Evolutionary conservation across 2,113 vertebrate genomes (phyloP).

Genomic region (Cephalopholis sonnerati): DNA sequence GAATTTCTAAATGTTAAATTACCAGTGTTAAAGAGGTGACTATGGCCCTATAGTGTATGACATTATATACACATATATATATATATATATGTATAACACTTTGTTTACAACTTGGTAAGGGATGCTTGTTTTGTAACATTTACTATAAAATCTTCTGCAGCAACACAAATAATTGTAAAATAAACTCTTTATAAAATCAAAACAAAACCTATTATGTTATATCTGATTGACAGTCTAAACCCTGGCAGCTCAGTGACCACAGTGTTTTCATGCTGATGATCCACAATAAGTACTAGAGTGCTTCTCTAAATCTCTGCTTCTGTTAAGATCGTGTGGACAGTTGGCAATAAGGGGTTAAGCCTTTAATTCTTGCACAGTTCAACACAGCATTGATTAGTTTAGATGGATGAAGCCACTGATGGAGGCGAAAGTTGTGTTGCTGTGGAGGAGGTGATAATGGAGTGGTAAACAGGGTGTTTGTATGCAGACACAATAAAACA

Average conservation of each 20-base stretch:
- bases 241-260: not conserved
- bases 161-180: not conserved
- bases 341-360: slow-evolving; percentile 69
- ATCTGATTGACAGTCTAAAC: not conserved
- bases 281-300: slow-evolving; percentile 2
- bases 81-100: too few relatives aligned
- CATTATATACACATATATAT: too few relatives aligned
- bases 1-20: too few relatives aligned
- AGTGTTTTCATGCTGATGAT: not conserved
- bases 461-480: slow-evolving; percentile 10
- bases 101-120: not conserved
- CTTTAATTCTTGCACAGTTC: slow-evolving; percentile 69
- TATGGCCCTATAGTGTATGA: too few relatives aligned
- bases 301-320: slow-evolving; percentile 23
- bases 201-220: not conserved
- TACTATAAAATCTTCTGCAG: not conserved
- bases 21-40: too few relatives aligned
- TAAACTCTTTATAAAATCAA: not conserved
- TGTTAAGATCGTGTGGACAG: slow-evolving; percentile 48
- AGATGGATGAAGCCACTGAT: slow-evolving; percentile 61
- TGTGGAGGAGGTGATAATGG: slow-evolving; percentile 29
- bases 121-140: not conserved
- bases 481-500: not conserved
- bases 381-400: slow-evolving; percentile 67
- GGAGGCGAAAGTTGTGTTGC: slow-evolving; percentile 35